phyloP scores from a whole-genome alignment of 2,113 vertebrate species.

The Peromyscus maniculatus region DNA sequence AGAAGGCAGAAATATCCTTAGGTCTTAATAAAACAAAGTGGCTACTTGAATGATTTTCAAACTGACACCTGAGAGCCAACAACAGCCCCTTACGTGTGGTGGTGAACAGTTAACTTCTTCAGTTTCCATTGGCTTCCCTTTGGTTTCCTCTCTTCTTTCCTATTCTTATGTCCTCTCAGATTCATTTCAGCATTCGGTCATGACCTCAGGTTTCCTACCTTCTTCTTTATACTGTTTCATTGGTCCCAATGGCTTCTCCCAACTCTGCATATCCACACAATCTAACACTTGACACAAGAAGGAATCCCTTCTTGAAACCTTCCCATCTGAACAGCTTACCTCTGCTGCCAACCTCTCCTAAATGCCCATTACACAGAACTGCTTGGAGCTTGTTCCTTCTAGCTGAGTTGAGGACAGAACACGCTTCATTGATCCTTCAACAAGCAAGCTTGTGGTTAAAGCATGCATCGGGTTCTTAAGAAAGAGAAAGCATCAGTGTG shows the following conservation, averaged over 20 bases:
- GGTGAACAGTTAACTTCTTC: not conserved
- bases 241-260: not conserved
- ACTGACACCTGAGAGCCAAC: not conserved
- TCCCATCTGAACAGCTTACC: not conserved
- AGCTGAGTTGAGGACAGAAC: not conserved
- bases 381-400: not conserved
- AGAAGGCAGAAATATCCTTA: not conserved
- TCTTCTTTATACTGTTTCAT: not conserved
- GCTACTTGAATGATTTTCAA: not conserved
- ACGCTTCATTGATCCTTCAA: not conserved
- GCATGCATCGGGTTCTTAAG: not conserved
- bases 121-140: not conserved
- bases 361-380: not conserved
- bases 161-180: not conserved
- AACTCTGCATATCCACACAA: not conserved
- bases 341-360: not conserved
- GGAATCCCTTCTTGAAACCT: not conserved
- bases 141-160: not conserved
- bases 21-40: not conserved
- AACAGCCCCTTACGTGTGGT: not conserved
- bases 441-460: not conserved
- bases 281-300: not conserved
- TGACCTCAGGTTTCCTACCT: not conserved
- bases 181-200: not conserved
- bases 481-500: not conserved